These are phyloP conservation scores for Otus sunia DNA, from an alignment of 2,113 vertebrate species.

Conservation along the genomic window DNA sequence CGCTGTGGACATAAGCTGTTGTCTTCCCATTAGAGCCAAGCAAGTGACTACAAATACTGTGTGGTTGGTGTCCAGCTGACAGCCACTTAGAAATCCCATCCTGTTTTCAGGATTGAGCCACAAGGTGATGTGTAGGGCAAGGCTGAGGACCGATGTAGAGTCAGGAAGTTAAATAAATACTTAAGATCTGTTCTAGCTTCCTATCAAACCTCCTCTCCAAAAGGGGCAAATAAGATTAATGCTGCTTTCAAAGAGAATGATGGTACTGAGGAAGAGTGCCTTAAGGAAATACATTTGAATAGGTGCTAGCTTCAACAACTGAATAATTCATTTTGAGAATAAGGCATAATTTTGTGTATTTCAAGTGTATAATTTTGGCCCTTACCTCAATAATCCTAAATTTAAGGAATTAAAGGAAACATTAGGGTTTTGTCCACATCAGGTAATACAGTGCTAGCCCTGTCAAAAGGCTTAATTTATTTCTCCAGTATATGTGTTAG, in stretches of 20 bases:
- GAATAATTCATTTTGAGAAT: background rate
- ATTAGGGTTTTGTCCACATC: background rate
- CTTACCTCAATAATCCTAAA: background rate
- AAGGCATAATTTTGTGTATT: background rate
- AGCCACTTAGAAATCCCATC: accelerated
- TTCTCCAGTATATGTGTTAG: background rate
- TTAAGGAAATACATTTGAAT: background rate
- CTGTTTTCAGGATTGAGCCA: background rate
- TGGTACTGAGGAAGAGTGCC: background rate
- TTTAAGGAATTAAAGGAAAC: background rate
- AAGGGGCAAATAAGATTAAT: background rate
- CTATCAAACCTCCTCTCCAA: background rate
- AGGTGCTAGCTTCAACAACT: background rate
- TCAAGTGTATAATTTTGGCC: background rate
- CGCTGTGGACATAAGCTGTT: background rate
- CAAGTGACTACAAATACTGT: accelerated
- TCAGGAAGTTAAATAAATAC: background rate
- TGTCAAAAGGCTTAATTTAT: background rate
- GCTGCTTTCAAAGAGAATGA: background rate
- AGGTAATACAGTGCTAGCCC: background rate
- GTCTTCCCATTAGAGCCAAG: background rate
- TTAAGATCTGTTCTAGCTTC: background rate
- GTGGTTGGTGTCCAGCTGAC: background rate
- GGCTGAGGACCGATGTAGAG: accelerated
- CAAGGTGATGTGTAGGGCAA: background rate